These are phyloP conservation scores for Porphyrio hochstetteri DNA, from an alignment of 2,113 vertebrate species.

Conservation along the genomic window DNA sequence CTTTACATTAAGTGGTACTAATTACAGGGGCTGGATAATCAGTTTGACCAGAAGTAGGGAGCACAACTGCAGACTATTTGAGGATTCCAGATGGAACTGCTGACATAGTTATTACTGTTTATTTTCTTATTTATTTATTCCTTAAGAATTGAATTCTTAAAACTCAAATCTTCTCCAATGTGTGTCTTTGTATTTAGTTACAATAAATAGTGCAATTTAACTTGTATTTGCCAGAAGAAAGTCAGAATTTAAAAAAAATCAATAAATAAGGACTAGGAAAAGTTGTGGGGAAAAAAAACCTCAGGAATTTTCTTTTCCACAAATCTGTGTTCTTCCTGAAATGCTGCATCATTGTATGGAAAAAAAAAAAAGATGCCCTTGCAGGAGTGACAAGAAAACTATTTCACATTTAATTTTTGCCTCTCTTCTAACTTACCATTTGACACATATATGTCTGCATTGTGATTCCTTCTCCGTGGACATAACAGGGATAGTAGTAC, in stretches of 20 bases:
- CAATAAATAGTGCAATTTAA: not conserved
- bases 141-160: not conserved
- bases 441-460: not conserved
- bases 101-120: not conserved
- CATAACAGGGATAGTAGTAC: not conserved
- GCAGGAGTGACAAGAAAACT: not conserved
- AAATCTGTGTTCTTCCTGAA: not conserved
- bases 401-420: not conserved
- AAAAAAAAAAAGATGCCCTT: not conserved
- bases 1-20: conserved; percentile 67
- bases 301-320: not conserved
- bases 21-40: conserved; percentile 50
- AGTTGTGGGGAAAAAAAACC: fast-evolving
- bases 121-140: not conserved
- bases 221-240: not conserved
- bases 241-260: not conserved
- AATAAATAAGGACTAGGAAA: not conserved
- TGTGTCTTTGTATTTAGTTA: not conserved
- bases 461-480: not conserved
- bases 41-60: conserved; percentile 51
- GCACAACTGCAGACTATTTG: not conserved
- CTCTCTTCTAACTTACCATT: not conserved
- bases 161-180: not conserved
- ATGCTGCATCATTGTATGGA: fast-evolving
- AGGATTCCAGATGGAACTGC: not conserved